Conservation (phyloP, 2,888 invertebrate species). For the Sphecodes monilicornis region DNA sequence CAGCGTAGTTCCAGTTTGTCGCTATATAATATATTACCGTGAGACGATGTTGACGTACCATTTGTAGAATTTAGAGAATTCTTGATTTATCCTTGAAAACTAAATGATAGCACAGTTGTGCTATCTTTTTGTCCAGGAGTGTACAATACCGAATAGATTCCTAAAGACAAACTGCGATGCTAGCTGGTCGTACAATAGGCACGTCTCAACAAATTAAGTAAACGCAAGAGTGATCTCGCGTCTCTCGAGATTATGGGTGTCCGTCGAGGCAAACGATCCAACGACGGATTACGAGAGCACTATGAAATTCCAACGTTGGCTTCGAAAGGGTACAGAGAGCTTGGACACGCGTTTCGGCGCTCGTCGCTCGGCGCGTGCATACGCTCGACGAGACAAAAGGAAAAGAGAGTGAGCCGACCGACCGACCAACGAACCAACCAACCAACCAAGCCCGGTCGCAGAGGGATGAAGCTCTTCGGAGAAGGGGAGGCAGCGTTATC, state of each 20-base stretch:
- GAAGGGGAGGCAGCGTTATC: slow-evolving; percentile 73
- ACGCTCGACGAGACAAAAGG: slow-evolving; percentile 9
- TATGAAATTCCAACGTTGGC: background rate
- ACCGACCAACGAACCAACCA: background rate
- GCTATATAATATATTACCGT: no score
- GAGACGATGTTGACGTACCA: no score
- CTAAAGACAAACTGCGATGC: no score
- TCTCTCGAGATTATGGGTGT: background rate
- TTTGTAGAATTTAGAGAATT: no score
- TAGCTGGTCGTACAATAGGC: no score
- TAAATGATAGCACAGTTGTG: no score
- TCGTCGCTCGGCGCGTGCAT: slow-evolving; percentile 17
- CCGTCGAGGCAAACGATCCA: background rate
- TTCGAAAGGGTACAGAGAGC: background rate
- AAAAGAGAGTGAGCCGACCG: background rate
- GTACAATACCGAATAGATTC: no score
- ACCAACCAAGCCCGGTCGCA: slow-evolving; percentile 18
- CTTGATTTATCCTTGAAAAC: no score
- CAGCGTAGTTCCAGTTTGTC: no score
- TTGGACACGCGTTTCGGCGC: slow-evolving; percentile 14
- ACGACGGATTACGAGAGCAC: background rate
- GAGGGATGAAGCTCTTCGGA: slow-evolving; percentile 56
- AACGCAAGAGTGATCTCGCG: background rate
- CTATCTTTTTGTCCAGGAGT: no score
- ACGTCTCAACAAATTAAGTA: no score